Evolutionary conservation across 2,797 vertebrate genomes (phyloP), one percentile per base, ranked within the genome.

Genomic region (Muraenolepis orangiensis): DNA sequence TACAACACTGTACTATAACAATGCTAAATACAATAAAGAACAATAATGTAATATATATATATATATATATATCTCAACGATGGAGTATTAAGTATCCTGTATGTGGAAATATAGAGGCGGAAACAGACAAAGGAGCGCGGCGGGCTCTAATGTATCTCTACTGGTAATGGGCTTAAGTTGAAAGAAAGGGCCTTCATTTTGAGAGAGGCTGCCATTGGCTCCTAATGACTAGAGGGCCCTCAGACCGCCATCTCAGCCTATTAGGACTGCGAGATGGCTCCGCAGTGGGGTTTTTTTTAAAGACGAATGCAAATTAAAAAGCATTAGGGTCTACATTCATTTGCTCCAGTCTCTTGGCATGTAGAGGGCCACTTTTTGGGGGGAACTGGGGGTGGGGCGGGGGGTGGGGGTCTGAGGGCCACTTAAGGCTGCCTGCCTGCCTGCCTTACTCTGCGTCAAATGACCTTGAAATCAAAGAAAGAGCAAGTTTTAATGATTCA

Each of bases 401-500:
- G n/a, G n/a, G n/a, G n/a, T n/a, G n/a, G n/a, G 51, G 88, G 90
- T 90, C 88, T 72, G 86, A 91, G 90, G 91, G 87, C 88, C 90
- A 92, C 91, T 93, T 91, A 92, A 87, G 88, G 81, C 87, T 88
- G 86, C 86, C 87, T 90, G 90, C 91, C 91, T 90, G 88, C 80
- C 87, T 88, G 86, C 86, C 87, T 90, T 91, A 92, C 91, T 90
- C 90, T n/a, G n/a, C 88, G 89, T 91, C 86, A 87, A 88, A 91
- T 92, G 91, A 91, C 90, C 91, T 91, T 90, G 90, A 89, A 91
- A 92, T 93, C 90, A 92, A 92, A 93, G 91, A 90, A 87, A 85
- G 88, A 91, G 90, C 87, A 87, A 86, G 87, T 91, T 91, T 90
- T 91, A 93, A 93, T 92, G 91, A 92, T 93, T 92, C 84, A 91